Evolutionary conservation across 2,888 invertebrate species (phyloP).

Genomic region (Lasioglossum morio): DNA sequence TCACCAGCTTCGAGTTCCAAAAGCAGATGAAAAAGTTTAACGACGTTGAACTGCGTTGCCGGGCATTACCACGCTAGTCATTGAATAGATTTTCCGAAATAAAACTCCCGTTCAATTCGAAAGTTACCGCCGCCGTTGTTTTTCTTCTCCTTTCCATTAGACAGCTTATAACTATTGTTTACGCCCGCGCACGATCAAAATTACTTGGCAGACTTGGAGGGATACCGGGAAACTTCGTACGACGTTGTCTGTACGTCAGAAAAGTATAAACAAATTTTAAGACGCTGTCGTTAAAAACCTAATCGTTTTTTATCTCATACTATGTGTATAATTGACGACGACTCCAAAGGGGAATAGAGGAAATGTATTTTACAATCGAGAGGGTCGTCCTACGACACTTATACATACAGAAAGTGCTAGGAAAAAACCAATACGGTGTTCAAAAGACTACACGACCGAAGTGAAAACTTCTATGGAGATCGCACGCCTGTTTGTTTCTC

Average conservation of each 20-base stretch:
- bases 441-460: too few species aligned
- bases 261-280: neutral
- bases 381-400: too few species aligned
- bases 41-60: constrained; percentile 74
- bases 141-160: neutral
- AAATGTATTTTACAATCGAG: too few species aligned
- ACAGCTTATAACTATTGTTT: neutral
- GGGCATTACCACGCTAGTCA: constrained; percentile 57
- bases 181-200: neutral
- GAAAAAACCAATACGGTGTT: too few species aligned
- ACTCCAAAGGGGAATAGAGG: too few species aligned
- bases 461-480: too few species aligned
- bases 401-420: too few species aligned
- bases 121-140: constrained; percentile 41
- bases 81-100: constrained; percentile 68
- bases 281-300: too few species aligned
- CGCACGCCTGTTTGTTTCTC: too few species aligned
- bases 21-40: constrained; percentile 82
- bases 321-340: too few species aligned
- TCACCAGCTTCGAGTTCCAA: constrained; percentile 77
- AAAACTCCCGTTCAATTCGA: constrained; percentile 57
- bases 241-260: too few species aligned
- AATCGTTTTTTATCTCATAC: too few species aligned
- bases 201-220: neutral
- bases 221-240: neutral